Base-by-base conservation (phyloP, 2,797 vertebrate genomes). In the Alfaro cultratus region DNA sequence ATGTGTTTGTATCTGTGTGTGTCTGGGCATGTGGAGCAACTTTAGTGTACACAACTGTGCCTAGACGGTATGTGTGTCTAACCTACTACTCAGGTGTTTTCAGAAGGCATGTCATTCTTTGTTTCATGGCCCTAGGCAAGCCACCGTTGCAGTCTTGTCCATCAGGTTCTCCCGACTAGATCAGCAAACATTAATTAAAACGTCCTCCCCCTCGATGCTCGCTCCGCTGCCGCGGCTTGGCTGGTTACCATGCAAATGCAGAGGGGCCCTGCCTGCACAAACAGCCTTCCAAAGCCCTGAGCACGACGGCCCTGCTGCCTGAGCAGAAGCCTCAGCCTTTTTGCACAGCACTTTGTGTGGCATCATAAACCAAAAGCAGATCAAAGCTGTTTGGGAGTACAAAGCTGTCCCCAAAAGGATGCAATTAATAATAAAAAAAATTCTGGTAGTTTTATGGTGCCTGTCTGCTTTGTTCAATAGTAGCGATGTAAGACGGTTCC, bases 121-220 rank as follows among this genome's bases (percentile, higher is more conserved):
- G 87, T 83, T 81, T 82, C 71, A 74, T 74, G 75, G 90, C 91
- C 73, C 29, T 81, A 73, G 92, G 93, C 79, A n/a, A 81, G 78
- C 80, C 74, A 49, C 83, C 74, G 80, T 88, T 81, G 83, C 86
- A 90, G 93, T 94, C 94, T 89, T 85, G 95, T 94, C 94, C 78
- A 70, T 96, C 95, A 95, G 95, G 95, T 96, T 96, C 90, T 94
- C 85, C 91, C 68, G 80, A 91, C 93, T 95, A 83, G 84, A 88
- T 93, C 86, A 85, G 92, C 92, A 93, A 95, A 95, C 92, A 94
- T 92, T 80, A 92, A 92, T 91, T 45, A 93, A 89, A 86, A 87
- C 51, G 31, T 23, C 67, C 85, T 77, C 80, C 81, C 62, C 67
- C 71, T 70, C 31, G 4, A 67, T 87, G 89, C 89, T 89, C 91